Conservation (phyloP, 1,140 invertebrate genomes). For the Cherax quadricarinatus region DNA sequence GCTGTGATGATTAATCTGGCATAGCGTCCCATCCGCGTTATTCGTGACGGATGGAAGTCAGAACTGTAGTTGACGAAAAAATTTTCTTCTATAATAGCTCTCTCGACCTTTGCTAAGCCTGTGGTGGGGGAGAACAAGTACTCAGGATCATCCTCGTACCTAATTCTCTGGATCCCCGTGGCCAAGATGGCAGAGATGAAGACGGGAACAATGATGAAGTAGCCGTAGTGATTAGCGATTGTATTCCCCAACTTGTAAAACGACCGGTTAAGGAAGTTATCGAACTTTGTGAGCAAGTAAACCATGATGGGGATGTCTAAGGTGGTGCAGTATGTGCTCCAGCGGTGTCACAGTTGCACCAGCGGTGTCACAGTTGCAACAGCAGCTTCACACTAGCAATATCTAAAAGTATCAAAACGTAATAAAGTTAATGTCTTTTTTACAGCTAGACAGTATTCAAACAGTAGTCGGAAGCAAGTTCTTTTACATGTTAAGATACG, state of each 20-base stretch:
- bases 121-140: slow-evolving; percentile 93
- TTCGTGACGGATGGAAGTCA: slow-evolving; percentile 89
- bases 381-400: not conserved
- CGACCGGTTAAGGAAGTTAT: slow-evolving; percentile 82
- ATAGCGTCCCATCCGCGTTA: slow-evolving; percentile 88
- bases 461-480: too few species aligned
- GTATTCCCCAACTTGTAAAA: slow-evolving; percentile 89
- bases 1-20: slow-evolving; percentile 87
- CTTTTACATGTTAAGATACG: too few species aligned
- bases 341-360: not conserved
- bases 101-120: slow-evolving; percentile 85
- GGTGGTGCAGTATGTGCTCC: too few species aligned
- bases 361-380: not conserved
- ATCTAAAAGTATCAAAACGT: too few species aligned
- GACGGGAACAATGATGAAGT: slow-evolving; percentile 91
- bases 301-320: not conserved
- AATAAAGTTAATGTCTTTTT: not conserved
- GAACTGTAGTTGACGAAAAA: slow-evolving; percentile 94
- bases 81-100: slow-evolving; percentile 87
- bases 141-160: slow-evolving; percentile 94
- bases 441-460: too few species aligned
- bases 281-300: slow-evolving; percentile 69
- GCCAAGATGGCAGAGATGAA: slow-evolving; percentile 87
- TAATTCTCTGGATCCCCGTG: slow-evolving; percentile 87
- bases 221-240: slow-evolving; percentile 90